Evolutionary conservation across 1,140 invertebrate species (phyloP).

Genomic region (Nephotettix cincticeps): DNA sequence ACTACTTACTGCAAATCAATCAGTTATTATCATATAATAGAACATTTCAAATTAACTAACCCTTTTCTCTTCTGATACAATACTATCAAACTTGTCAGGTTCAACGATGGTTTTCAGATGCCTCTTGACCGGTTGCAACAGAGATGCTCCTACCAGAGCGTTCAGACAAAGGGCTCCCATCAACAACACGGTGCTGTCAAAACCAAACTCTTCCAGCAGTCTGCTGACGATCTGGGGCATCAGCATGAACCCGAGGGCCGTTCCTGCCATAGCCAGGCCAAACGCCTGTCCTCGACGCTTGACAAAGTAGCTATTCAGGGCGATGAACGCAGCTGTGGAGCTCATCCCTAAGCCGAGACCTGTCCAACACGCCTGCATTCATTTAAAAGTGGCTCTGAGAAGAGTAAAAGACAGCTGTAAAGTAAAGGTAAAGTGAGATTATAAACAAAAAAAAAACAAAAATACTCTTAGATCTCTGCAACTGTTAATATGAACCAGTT

Average conservation of each 20-base stretch:
- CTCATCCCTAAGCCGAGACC: conserved; percentile 64
- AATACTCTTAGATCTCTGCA: too few species aligned
- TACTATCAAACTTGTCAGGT: too few species aligned
- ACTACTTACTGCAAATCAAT: too few species aligned
- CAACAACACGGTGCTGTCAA: conserved; percentile 61
- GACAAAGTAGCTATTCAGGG: conserved; percentile 59
- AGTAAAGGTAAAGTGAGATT: too few species aligned
- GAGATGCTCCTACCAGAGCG: conserved; percentile 57
- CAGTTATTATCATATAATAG: too few species aligned
- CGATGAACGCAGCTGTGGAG: conserved; percentile 59
- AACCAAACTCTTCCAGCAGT: conserved; percentile 55
- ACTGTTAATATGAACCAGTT: too few species aligned
- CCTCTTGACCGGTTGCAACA: conserved; percentile 67
- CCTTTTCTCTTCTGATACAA: too few species aligned
- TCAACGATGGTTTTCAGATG: conserved; percentile 49
- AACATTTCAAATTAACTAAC: too few species aligned
- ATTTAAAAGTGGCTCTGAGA: too few species aligned
- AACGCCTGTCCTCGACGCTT: conserved; percentile 73
- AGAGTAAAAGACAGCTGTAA: too few species aligned
- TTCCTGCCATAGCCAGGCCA: conserved; percentile 72
- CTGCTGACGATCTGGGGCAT: conserved; percentile 61
- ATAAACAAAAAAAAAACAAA: too few species aligned
- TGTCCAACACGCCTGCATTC: conserved; percentile 40
- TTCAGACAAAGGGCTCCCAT: conserved; percentile 61
- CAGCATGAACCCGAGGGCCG: conserved; percentile 69